Conservation (phyloP, 2,113 vertebrate species). For the Gopherus evgoodei region DNA sequence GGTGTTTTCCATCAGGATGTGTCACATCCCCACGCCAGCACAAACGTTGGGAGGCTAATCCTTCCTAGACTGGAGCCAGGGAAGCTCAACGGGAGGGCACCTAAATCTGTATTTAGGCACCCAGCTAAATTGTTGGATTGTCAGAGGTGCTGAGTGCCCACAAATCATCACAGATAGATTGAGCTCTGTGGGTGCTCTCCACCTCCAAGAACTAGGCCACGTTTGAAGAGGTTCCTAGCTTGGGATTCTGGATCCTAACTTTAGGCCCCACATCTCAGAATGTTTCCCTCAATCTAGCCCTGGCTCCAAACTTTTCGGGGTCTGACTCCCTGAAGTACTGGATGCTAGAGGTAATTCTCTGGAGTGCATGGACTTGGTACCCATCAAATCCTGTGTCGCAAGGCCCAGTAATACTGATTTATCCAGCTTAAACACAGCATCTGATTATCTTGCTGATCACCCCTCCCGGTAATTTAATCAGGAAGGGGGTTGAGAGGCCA, state of each 20-base stretch:
- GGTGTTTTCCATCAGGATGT: accelerated
- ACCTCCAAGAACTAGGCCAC: background rate
- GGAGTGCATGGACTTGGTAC: background rate
- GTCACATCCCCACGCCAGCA: background rate
- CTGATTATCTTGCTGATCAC: constrained; percentile 69
- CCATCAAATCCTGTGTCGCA: constrained; percentile 23
- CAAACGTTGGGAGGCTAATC: background rate
- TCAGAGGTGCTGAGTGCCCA: background rate
- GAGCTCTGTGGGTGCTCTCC: background rate
- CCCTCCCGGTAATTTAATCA: constrained; percentile 71
- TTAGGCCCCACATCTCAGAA: background rate
- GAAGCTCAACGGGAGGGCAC: background rate
- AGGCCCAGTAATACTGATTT: constrained; percentile 47
- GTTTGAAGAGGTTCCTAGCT: background rate
- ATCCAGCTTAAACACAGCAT: constrained; percentile 58
- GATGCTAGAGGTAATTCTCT: constrained; percentile 39
- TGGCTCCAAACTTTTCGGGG: background rate
- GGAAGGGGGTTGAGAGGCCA: constrained; percentile 28
- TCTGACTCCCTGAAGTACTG: constrained; percentile 31
- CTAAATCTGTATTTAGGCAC: background rate
- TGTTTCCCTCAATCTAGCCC: background rate
- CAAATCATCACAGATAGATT: background rate
- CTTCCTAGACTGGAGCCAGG: background rate
- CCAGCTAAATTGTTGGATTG: background rate
- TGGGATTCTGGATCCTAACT: background rate